phyloP scores from a whole-genome alignment of 2,113 vertebrate species.

The Egretta garzetta region DNA sequence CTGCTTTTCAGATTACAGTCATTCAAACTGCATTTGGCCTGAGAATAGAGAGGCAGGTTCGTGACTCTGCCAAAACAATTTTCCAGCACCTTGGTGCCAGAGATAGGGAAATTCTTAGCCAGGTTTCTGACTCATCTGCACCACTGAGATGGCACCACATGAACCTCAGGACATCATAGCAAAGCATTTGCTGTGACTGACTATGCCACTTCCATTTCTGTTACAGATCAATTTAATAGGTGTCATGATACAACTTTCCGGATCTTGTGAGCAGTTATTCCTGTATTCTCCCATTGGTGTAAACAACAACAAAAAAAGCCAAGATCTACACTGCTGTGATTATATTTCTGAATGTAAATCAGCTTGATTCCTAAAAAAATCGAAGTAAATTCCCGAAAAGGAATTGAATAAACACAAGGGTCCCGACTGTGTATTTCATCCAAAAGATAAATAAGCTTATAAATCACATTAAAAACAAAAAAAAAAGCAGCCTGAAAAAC shows the following conservation, averaged over 20 bases:
- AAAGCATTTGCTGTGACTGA: background rate
- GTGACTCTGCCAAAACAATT: background rate
- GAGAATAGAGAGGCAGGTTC: background rate
- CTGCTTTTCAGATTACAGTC: background rate
- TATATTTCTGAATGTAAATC: conserved; percentile 8
- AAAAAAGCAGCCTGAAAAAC: background rate
- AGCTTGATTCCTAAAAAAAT: conserved; percentile 16
- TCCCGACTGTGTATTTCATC: background rate
- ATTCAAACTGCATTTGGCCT: background rate
- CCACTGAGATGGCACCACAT: background rate
- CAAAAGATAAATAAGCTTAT: conserved; percentile 44
- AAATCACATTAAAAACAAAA: background rate
- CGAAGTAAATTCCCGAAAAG: conserved; percentile 7
- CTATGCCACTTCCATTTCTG: background rate
- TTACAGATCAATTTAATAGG: background rate
- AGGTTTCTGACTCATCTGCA: background rate
- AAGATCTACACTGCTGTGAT: background rate
- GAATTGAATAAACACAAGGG: conserved; percentile 18
- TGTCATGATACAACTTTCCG: background rate
- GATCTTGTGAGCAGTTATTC: background rate
- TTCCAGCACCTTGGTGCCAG: background rate
- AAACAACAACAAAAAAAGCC: background rate
- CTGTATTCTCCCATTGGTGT: background rate
- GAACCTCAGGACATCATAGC: background rate
- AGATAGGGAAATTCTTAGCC: background rate